Evolutionary conservation across 2,888 invertebrate genomes (phyloP).

Genomic region (Heliconius aoede): DNA sequence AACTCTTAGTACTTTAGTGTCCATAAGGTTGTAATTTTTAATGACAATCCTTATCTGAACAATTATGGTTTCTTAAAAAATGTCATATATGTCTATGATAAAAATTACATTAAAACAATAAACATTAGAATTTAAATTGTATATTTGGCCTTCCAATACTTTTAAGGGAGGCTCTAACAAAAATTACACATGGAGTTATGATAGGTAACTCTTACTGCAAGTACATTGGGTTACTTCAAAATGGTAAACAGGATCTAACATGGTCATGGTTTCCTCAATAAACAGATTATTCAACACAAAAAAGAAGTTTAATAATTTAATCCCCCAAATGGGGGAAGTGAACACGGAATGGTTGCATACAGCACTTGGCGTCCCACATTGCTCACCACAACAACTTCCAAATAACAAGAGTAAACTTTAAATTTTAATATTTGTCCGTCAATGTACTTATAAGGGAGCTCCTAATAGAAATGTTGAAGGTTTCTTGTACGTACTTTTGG

Average conservation of each 20-base stretch:
- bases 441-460: neutral
- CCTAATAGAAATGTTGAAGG: neutral
- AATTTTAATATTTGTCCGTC: neutral
- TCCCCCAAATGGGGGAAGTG: too few relatives aligned
- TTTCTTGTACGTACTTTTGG: constrained; percentile 3
- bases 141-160: neutral
- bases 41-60: neutral
- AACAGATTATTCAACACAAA: too few relatives aligned
- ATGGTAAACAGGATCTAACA: too few relatives aligned
- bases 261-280: too few relatives aligned
- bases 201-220: too few relatives aligned
- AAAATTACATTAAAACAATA: neutral
- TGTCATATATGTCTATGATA: neutral
- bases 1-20: too few relatives aligned
- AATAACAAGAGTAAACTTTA: neutral
- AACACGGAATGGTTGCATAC: too few relatives aligned
- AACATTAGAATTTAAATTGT: neutral
- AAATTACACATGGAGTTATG: neutral
- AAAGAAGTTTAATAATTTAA: too few relatives aligned
- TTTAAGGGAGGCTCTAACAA: neutral
- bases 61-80: neutral
- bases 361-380: too few relatives aligned
- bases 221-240: too few relatives aligned
- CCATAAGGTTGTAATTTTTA: constrained; percentile 1
- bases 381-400: too few relatives aligned